Conservation (phyloP, 2,113 vertebrate species). For the Pedionomus torquatus region DNA sequence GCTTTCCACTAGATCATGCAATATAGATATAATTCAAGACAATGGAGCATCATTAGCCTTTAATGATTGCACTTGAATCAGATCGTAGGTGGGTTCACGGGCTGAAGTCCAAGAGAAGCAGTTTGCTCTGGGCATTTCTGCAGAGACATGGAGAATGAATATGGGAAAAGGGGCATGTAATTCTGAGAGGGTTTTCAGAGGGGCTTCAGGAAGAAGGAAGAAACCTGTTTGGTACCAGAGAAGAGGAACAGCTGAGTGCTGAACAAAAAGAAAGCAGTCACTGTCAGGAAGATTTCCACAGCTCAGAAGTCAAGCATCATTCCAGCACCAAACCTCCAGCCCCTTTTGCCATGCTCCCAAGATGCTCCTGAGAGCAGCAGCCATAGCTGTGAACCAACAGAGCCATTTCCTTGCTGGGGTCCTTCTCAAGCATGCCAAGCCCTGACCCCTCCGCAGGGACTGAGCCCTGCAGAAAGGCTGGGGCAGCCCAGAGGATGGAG, state of each 20-base stretch:
- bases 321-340: background rate
- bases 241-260: background rate
- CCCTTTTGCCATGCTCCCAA: background rate
- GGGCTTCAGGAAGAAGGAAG: background rate
- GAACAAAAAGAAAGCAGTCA: background rate
- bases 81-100: background rate
- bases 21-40: constrained; percentile 10
- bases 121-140: background rate
- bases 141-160: background rate
- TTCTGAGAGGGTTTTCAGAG: background rate
- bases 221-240: background rate
- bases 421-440: background rate
- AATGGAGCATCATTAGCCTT: background rate
- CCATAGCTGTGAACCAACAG: background rate
- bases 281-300: background rate
- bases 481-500: background rate
- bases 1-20: background rate
- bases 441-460: background rate
- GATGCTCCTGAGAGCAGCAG: background rate
- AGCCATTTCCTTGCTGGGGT: background rate
- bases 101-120: background rate
- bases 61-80: background rate
- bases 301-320: background rate
- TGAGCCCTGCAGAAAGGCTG: background rate
- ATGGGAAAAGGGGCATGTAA: background rate